Conservation (phyloP, 2,888 invertebrate species). For the Limnephilus lunatus region DNA sequence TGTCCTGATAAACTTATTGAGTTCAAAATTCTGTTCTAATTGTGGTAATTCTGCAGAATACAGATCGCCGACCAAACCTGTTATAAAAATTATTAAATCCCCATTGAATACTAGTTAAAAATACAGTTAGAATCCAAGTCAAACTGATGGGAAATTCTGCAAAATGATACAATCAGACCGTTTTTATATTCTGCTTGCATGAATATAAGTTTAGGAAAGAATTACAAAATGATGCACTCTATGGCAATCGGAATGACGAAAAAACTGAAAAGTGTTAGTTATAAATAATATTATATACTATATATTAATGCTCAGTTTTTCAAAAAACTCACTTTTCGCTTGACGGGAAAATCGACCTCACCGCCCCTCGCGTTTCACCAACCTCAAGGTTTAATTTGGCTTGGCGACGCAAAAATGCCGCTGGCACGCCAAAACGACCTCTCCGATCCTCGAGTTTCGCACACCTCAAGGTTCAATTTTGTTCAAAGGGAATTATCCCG, state of each 20-base stretch:
- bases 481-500: too few species aligned
- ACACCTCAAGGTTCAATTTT: too few species aligned
- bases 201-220: not conserved
- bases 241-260: too few species aligned
- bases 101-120: not conserved
- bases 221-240: not conserved
- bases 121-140: not conserved
- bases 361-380: too few species aligned
- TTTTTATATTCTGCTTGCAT: not conserved
- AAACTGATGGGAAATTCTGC: not conserved
- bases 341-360: too few species aligned
- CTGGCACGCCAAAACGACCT: too few species aligned
- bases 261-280: not conserved
- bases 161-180: not conserved
- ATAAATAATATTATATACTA: not conserved
- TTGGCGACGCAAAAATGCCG: too few species aligned
- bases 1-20: not conserved
- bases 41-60: not conserved
- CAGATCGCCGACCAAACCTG: not conserved
- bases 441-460: too few species aligned
- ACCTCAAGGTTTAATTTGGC: too few species aligned
- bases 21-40: not conserved
- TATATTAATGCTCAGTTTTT: too few species aligned
- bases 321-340: too few species aligned
- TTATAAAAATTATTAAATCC: not conserved